Conservation (phyloP, 2,797 vertebrate species). For the Prionace glauca region DNA sequence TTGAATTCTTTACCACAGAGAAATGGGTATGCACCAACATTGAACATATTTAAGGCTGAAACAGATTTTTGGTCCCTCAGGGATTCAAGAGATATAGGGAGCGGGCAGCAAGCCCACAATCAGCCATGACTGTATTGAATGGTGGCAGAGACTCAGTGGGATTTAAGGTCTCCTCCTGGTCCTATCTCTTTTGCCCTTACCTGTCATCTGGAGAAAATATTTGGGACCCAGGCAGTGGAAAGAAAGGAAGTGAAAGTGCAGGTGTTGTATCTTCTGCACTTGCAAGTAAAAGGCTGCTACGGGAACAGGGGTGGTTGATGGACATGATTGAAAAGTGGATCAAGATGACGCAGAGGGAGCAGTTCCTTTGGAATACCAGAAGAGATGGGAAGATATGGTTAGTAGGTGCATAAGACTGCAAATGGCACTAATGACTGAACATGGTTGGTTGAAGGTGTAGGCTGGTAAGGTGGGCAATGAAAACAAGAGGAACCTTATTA, state of each 20-base stretch:
- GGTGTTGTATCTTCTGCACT: background rate
- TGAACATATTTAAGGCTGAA: too few species aligned
- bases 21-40: too few species aligned
- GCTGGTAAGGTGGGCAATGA: background rate
- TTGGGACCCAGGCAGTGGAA: background rate
- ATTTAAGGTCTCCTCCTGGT: background rate
- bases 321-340: background rate
- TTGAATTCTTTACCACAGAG: too few species aligned
- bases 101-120: too few species aligned
- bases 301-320: background rate
- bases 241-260: background rate
- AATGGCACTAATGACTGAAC: background rate
- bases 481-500: background rate
- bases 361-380: background rate
- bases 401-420: too few species aligned
- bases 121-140: background rate
- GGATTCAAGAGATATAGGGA: too few species aligned
- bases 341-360: background rate
- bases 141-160: background rate
- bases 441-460: background rate
- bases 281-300: background rate
- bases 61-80: too few species aligned
- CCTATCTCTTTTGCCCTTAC: background rate
- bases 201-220: background rate
- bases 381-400: background rate